Evolutionary conservation across 2,888 invertebrate genomes (phyloP).

Genomic region (Papilio demoleus): DNA sequence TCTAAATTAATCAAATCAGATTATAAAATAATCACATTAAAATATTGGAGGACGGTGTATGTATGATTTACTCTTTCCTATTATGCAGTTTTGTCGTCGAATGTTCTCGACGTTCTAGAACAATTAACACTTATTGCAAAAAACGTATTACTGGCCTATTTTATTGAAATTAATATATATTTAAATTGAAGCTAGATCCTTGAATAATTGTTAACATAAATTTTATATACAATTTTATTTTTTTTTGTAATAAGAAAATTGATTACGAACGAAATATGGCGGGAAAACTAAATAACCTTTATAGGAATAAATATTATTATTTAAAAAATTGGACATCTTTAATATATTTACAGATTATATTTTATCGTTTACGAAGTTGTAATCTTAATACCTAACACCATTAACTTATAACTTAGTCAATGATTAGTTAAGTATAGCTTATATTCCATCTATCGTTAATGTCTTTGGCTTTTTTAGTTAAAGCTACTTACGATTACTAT

Average conservation of each 20-base stretch:
- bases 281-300: not conserved
- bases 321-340: not conserved
- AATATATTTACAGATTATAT: too few relatives aligned
- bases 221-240: too few relatives aligned
- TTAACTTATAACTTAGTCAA: too few relatives aligned
- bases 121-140: not conserved
- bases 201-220: too few relatives aligned
- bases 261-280: not conserved
- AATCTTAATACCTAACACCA: too few relatives aligned
- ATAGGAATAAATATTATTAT: not conserved
- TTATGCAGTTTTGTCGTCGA: not conserved
- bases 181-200: not conserved
- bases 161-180: not conserved
- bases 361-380: too few relatives aligned
- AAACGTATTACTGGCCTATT: not conserved
- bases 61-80: not conserved
- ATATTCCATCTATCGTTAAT: too few relatives aligned
- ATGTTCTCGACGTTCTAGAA: not conserved
- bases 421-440: too few relatives aligned
- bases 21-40: too few relatives aligned
- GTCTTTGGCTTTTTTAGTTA: not conserved
- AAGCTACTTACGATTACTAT: not conserved
- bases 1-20: too few relatives aligned
- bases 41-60: not conserved
- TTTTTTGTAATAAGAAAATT: too few relatives aligned